Conservation (phyloP, 2,113 vertebrate genomes). For the Albula glossodonta region DNA sequence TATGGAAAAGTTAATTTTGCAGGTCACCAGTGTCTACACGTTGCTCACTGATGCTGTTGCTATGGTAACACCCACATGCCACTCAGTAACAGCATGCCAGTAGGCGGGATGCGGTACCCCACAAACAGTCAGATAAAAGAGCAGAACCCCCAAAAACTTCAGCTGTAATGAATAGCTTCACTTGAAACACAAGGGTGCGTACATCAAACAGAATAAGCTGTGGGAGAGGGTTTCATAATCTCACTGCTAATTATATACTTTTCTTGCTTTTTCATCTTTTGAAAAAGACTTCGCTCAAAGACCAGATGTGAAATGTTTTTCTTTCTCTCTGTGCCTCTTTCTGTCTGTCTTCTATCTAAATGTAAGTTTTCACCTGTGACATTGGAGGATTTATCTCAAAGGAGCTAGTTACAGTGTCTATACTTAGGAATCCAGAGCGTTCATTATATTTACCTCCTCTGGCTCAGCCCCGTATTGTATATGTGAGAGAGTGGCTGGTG, state of each 20-base stretch:
- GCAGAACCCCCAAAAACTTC: neutral
- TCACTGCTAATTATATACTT: constrained; percentile 19
- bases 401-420: no score
- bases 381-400: no score
- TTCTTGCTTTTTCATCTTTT: neutral
- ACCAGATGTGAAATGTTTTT: neutral
- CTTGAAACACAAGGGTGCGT: neutral
- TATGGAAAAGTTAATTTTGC: no score
- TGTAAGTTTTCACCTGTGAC: no score
- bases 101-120: no score
- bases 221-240: constrained; percentile 1
- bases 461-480: no score
- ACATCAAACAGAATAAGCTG: constrained; percentile 14
- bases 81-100: no score
- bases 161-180: neutral
- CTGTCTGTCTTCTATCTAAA: neutral
- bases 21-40: no score
- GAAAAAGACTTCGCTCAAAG: neutral
- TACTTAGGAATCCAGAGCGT: no score
- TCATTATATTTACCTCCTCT: no score
- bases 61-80: no score
- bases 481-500: neutral
- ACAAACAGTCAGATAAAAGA: neutral
- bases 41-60: no score
- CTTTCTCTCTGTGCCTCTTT: neutral